These are phyloP conservation scores for Nephrotoma flavescens DNA, from an alignment of 2,888 invertebrate species.

Conservation along the genomic window DNA sequence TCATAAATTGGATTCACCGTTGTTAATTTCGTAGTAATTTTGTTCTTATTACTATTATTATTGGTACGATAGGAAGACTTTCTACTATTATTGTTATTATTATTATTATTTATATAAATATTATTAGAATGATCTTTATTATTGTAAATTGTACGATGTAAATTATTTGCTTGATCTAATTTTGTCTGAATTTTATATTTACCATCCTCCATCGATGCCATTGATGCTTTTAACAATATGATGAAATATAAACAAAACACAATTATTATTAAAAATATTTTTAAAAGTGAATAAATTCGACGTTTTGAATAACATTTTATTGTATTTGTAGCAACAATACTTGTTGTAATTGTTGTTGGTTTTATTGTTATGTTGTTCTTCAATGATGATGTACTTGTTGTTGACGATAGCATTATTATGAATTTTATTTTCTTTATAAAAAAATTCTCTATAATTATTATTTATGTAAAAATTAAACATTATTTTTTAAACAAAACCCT, in stretches of 20 bases:
- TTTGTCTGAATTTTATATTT: neutral
- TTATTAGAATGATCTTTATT: neutral
- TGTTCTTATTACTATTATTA: neutral
- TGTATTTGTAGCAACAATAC: neutral
- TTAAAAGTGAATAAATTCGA: constrained; percentile 4
- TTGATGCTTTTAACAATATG: constrained; percentile 8
- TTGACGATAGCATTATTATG: neutral
- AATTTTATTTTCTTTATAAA: neutral
- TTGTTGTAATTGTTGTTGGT: neutral
- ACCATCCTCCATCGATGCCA: constrained; percentile 7
- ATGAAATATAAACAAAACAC: constrained; percentile 9
- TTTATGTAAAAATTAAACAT: neutral
- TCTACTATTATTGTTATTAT: neutral
- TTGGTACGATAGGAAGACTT: neutral
- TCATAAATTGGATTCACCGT: constrained; percentile 32
- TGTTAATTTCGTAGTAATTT: constrained; percentile 1
- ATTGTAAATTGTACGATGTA: neutral
- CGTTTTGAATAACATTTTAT: constrained; percentile 2
- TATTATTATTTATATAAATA: neutral
- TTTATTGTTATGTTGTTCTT: neutral
- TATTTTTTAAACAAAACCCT: neutral
- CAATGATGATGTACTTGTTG: neutral
- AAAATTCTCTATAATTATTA: neutral
- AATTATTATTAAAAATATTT: constrained; percentile 7
- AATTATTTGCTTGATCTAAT: neutral